phyloP scores from a whole-genome alignment of 2,113 vertebrate genomes.

The Tragelaphus buxtoni region DNA sequence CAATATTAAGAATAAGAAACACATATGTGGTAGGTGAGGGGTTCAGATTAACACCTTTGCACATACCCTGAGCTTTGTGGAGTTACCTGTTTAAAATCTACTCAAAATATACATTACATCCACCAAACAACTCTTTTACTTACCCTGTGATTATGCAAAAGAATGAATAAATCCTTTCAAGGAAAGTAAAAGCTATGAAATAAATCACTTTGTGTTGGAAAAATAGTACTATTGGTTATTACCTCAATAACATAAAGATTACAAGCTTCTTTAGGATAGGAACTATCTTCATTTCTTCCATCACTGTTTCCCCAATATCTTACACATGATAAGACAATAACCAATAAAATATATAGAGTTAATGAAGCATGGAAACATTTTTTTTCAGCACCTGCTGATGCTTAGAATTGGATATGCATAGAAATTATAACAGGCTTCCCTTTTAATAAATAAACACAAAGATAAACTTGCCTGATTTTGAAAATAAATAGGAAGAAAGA shows the following conservation, averaged over 20 bases:
- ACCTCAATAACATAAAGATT: neutral
- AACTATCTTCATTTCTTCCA: neutral
- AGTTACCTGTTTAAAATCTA: neutral
- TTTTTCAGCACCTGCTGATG: neutral
- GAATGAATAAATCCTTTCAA: neutral
- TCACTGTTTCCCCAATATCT: neutral
- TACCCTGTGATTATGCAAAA: neutral
- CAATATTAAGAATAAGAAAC: neutral
- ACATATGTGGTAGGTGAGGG: neutral
- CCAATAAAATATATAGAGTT: neutral
- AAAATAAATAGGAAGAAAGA: conserved; percentile 20
- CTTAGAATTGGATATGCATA: neutral
- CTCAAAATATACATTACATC: neutral
- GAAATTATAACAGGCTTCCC: neutral
- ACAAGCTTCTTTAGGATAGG: neutral
- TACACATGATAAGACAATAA: neutral
- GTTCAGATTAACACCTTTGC: neutral
- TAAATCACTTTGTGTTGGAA: neutral
- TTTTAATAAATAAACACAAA: neutral
- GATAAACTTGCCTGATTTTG: neutral
- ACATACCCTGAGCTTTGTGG: neutral
- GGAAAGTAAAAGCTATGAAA: neutral
- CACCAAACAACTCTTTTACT: neutral
- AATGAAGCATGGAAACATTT: neutral
- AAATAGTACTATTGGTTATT: neutral